These are phyloP conservation scores for Chitala chitala DNA, from an alignment of 2,113 vertebrate genomes.

Conservation along the genomic window DNA sequence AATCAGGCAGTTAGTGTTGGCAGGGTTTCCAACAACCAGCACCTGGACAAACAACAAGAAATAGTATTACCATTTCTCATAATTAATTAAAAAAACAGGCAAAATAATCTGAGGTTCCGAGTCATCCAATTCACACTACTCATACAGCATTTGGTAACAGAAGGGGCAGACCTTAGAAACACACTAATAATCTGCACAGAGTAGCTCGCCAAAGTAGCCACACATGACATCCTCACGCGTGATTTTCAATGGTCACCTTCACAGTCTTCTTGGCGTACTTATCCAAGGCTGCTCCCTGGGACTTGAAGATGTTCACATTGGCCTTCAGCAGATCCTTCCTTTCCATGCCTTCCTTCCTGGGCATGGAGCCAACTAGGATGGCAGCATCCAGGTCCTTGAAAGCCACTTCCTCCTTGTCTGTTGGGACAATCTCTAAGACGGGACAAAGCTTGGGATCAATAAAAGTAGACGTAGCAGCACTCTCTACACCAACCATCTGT, in stretches of 20 bases:
- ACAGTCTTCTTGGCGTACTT: slow-evolving; percentile 82
- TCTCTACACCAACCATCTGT: no score
- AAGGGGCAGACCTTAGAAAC: background rate
- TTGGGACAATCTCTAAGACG: slow-evolving; percentile 71
- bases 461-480: no score
- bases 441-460: background rate
- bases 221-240: background rate
- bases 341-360: slow-evolving; percentile 83
- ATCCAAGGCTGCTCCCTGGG: slow-evolving; percentile 76
- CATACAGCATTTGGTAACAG: no score
- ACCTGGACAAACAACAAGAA: slow-evolving; percentile 53
- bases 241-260: slow-evolving; percentile 63
- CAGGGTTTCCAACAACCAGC: slow-evolving; percentile 81
- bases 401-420: slow-evolving; percentile 77
- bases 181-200: no score
- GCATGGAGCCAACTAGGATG: slow-evolving; percentile 82
- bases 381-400: slow-evolving; percentile 81
- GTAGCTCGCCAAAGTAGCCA: no score
- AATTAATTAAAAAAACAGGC: background rate
- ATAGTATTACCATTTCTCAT: no score
- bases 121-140: no score
- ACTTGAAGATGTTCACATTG: slow-evolving; percentile 82
- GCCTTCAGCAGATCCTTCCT: slow-evolving; percentile 82
- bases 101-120: no score
- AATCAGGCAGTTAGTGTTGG: slow-evolving; percentile 83